Conservation (phyloP, 2,113 vertebrate genomes). For the Pollachius pollachius region DNA sequence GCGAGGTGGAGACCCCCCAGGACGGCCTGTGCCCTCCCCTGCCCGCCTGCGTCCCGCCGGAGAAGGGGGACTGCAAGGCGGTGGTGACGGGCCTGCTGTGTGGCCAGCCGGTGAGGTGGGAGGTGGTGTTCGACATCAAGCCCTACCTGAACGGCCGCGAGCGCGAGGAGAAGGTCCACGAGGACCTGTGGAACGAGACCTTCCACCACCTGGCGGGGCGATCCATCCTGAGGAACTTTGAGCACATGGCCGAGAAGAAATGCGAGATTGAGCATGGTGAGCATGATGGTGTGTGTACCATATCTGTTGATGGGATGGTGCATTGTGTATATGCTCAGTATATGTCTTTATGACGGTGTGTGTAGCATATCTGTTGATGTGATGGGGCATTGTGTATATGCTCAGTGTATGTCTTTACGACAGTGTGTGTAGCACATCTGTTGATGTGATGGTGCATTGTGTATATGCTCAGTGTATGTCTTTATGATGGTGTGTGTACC, state of each 20-base stretch:
- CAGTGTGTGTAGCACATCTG: too few relatives aligned
- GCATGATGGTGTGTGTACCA: neutral
- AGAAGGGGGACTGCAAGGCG: constrained; percentile 77
- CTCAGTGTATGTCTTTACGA: too few relatives aligned
- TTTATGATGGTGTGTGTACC: too few relatives aligned
- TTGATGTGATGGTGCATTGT: too few relatives aligned
- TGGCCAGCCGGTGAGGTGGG: constrained; percentile 82
- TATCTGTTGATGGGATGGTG: neutral
- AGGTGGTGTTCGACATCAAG: constrained; percentile 84
- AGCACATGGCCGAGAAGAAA: constrained; percentile 85
- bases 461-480: too few relatives aligned
- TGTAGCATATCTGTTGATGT: too few relatives aligned
- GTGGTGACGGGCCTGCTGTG: constrained; percentile 84
- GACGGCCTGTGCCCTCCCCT: constrained; percentile 40
- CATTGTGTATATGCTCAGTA: too few relatives aligned
- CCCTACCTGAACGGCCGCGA: constrained; percentile 75
- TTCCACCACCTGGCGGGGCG: constrained; percentile 91
- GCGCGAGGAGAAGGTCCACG: constrained; percentile 63
- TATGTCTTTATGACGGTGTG: neutral
- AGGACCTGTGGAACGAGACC: constrained; percentile 89
- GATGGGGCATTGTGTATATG: too few relatives aligned
- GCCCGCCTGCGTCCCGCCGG: constrained; percentile 25
- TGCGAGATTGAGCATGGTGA: constrained; percentile 91
- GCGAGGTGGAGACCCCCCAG: constrained; percentile 69
- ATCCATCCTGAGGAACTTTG: constrained; percentile 90